Conservation (phyloP, 2,797 vertebrate species). For the Rhinatrema bivittatum region DNA sequence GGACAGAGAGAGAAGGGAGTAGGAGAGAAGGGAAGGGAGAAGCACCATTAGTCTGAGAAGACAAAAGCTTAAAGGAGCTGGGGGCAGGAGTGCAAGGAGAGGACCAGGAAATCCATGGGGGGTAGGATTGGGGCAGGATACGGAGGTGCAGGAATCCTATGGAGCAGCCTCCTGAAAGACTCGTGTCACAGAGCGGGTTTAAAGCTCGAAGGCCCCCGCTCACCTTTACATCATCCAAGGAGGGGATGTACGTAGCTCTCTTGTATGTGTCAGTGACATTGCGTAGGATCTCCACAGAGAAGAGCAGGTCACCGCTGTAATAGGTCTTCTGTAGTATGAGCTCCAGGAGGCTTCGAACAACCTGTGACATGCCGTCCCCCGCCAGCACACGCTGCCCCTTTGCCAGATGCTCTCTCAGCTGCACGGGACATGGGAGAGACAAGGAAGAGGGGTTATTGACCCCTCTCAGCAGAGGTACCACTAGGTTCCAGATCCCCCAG, state of each 20-base stretch:
- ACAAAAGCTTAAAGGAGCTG: not conserved
- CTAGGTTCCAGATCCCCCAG: rapidly evolving
- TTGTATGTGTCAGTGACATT: conserved; percentile 99
- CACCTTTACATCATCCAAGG: conserved; percentile 94
- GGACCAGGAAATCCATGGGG: no score
- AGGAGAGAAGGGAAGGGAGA: not conserved
- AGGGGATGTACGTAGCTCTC: conserved; percentile 95
- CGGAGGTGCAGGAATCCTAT: no score
- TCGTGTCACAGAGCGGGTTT: no score
- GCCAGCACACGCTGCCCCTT: conserved; percentile 98
- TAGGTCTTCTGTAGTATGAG: conserved; percentile 89
- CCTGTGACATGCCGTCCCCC: conserved; percentile 96
- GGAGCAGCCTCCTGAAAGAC: no score
- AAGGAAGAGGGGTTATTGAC: not conserved
- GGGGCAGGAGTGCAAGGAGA: no score
- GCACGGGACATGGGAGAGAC: not conserved
- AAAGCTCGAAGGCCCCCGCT: not conserved
- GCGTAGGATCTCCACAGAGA: conserved; percentile 97
- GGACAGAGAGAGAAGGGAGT: not conserved
- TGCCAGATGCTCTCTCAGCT: conserved; percentile 96
- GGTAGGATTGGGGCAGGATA: no score
- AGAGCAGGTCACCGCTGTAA: conserved; percentile 96
- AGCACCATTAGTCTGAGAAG: not conserved
- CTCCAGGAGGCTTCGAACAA: conserved; percentile 93
- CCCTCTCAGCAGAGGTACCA: not conserved